Evolutionary conservation across 2,888 invertebrate species (phyloP).

Genomic region (Nephrotoma guestfalica): DNA sequence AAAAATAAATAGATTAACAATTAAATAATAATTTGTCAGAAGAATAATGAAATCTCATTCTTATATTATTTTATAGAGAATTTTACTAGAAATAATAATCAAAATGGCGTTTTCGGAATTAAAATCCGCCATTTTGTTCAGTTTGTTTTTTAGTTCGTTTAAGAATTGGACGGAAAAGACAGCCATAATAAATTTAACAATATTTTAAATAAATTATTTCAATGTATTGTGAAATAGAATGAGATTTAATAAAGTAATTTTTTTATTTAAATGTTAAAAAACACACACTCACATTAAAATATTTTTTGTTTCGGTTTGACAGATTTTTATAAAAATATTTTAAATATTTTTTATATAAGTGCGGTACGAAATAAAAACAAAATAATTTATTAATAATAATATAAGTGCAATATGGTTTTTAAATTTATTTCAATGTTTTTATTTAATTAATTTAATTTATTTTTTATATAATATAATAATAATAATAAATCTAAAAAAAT

Average conservation of each 20-base stretch:
- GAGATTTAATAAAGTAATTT: not conserved
- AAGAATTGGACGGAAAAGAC: constrained; percentile 4
- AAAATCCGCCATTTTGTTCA: not conserved
- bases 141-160: not conserved
- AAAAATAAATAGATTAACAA: not conserved
- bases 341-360: not conserved
- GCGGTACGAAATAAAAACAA: not conserved
- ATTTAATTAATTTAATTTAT: not conserved
- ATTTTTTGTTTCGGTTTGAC: not conserved
- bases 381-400: not conserved
- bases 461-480: not conserved
- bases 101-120: not conserved
- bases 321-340: not conserved
- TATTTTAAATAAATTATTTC: not conserved
- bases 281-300: not conserved
- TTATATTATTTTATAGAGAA: too few species aligned
- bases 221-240: not conserved
- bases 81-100: not conserved
- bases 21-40: not conserved
- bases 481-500: not conserved
- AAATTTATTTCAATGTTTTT: not conserved
- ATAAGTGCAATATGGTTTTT: constrained; percentile 4
- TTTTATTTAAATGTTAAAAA: not conserved
- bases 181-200: not conserved
- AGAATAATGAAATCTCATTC: not conserved